Evolutionary conservation across 2,113 vertebrate species (phyloP).

Genomic region (Brachypteracias leptosomus): DNA sequence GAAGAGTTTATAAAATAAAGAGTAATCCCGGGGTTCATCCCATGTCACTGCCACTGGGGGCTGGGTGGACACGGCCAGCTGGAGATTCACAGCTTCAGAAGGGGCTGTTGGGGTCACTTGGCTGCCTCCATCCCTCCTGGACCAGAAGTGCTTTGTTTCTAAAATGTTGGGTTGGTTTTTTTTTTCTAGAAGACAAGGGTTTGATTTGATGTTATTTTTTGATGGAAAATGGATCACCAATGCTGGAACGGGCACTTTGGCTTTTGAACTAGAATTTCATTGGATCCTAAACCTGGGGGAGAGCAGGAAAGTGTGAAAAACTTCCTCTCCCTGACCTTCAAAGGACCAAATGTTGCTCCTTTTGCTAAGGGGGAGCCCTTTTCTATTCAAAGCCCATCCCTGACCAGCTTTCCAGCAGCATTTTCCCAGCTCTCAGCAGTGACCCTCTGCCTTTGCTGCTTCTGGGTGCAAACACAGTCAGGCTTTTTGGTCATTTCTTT

Average conservation of each 20-base stretch:
- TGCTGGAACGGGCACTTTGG: not conserved
- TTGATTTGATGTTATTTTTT: not conserved
- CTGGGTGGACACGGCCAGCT: not conserved
- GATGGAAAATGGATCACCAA: not conserved
- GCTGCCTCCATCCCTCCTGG: not conserved
- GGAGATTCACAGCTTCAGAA: not conserved
- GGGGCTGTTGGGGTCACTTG: not conserved
- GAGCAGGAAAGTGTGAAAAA: not conserved
- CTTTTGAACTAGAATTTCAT: not conserved
- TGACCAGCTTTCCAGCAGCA: not conserved
- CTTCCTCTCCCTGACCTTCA: not conserved
- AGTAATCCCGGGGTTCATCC: not conserved
- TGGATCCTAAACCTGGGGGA: not conserved
- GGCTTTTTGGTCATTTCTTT: not conserved
- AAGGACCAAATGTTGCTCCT: not conserved
- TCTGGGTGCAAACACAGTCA: not conserved
- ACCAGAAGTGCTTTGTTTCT: constrained; percentile 38
- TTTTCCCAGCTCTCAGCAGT: not conserved
- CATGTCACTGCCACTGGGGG: not conserved
- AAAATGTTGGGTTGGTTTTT: not conserved
- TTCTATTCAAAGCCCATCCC: not conserved
- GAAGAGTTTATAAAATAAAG: not conserved
- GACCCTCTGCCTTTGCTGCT: not conserved
- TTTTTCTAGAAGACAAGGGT: too few species aligned
- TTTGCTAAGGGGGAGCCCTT: not conserved